These are phyloP conservation scores for Amblyopsis rosae DNA, from an alignment of 2,113 vertebrate genomes.

Conservation along the genomic window DNA sequence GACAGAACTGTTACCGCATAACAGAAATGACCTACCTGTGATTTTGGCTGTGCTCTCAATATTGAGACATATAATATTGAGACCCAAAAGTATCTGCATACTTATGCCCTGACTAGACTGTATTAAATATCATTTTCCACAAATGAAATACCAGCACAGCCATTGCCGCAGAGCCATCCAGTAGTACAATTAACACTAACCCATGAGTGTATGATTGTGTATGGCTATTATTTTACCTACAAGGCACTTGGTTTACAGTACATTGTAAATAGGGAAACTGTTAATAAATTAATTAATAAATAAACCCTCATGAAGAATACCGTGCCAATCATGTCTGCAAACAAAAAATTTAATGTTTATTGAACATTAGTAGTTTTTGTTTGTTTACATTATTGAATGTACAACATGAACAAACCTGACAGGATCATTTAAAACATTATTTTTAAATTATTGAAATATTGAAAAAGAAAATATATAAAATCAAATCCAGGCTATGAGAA, in stretches of 20 bases:
- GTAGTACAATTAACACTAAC: too few relatives aligned
- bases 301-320: background rate
- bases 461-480: constrained; percentile 1
- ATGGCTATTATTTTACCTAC: too few relatives aligned
- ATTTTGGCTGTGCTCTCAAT: too few relatives aligned
- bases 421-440: constrained; percentile 30
- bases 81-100: background rate
- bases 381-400: constrained; percentile 73
- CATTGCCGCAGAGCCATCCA: too few relatives aligned
- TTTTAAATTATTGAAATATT: constrained; percentile 38
- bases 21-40: too few relatives aligned
- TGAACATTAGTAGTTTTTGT: constrained; percentile 67
- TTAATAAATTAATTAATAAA: too few relatives aligned
- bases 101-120: background rate
- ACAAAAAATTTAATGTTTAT: constrained; percentile 74
- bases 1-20: too few relatives aligned
- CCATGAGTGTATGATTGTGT: too few relatives aligned
- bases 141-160: too few relatives aligned
- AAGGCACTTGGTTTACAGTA: too few relatives aligned
- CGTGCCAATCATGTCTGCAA: constrained; percentile 52
- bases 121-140: background rate
- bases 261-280: too few relatives aligned
- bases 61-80: background rate
- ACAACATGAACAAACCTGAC: constrained; percentile 68
- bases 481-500: constrained; percentile 8